phyloP scores from a whole-genome alignment of 2,113 vertebrate genomes.

The Paramormyrops kingsleyae region DNA sequence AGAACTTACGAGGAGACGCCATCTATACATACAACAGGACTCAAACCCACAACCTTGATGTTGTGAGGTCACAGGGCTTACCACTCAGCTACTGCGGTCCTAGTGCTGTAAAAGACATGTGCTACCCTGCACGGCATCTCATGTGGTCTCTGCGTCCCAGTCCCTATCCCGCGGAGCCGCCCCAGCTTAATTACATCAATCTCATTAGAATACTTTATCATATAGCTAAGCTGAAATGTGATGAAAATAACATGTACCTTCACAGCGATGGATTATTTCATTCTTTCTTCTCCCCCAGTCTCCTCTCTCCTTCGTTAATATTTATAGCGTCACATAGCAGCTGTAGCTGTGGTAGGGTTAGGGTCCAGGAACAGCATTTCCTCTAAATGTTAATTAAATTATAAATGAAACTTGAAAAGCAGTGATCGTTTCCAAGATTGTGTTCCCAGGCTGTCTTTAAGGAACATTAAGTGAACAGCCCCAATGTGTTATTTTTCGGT shows the following conservation, averaged over 20 bases:
- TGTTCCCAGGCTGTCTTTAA: neutral
- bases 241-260: conserved; percentile 10
- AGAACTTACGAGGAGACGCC: neutral
- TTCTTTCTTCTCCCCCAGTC: neutral
- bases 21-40: neutral
- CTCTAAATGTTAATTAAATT: conserved; percentile 48
- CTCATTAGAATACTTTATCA: neutral
- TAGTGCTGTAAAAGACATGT: neutral
- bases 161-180: neutral
- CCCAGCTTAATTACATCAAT: neutral
- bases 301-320: conserved; percentile 8
- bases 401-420: conserved; percentile 21
- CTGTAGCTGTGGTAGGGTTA: conserved; percentile 29
- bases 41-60: neutral
- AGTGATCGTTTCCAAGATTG: conserved; percentile 7
- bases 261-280: conserved; percentile 23
- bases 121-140: neutral
- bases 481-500: neutral
- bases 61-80: neutral
- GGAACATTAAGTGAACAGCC: conserved; percentile 10
- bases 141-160: neutral
- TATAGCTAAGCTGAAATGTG: neutral
- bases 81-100: neutral
- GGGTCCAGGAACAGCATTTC: conserved; percentile 26
- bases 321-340: conserved; percentile 31